These are phyloP conservation scores for Archips crataeganus DNA, from an alignment of 2,888 invertebrate species.

Conservation along the genomic window DNA sequence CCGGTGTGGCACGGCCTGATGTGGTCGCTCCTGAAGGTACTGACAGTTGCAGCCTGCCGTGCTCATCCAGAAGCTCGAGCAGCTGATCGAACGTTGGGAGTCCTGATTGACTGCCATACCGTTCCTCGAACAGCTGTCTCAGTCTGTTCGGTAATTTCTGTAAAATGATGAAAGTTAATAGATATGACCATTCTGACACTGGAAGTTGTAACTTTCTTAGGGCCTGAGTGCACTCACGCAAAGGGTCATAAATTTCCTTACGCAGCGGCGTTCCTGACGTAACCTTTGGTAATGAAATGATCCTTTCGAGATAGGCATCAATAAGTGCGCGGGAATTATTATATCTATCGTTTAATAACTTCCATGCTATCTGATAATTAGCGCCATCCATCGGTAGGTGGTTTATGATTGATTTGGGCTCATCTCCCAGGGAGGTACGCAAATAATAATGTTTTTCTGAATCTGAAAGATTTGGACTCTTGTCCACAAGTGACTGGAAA, in stretches of 20 bases:
- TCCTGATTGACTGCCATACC: background rate
- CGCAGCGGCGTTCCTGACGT: background rate
- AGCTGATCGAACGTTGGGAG: background rate
- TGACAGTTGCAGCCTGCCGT: too few species aligned
- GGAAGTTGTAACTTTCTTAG: background rate
- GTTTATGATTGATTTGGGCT: background rate
- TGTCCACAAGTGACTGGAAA: background rate
- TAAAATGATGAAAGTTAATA: background rate
- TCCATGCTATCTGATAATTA: background rate
- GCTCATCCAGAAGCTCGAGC: too few species aligned
- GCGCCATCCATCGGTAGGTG: background rate
- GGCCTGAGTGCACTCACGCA: conserved; percentile 1
- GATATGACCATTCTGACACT: background rate
- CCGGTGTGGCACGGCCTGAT: too few species aligned
- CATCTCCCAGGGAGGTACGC: background rate
- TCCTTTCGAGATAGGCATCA: background rate
- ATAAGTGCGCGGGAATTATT: background rate
- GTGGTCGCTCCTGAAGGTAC: too few species aligned
- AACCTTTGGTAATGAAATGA: background rate
- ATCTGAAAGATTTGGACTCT: background rate
- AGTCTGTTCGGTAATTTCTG: background rate
- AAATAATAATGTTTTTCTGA: conserved; percentile 6
- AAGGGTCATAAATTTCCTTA: background rate
- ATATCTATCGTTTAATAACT: background rate
- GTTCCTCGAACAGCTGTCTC: background rate